Evolutionary conservation across 2,113 vertebrate genomes (phyloP).

Genomic region (Myotis davidii): DNA sequence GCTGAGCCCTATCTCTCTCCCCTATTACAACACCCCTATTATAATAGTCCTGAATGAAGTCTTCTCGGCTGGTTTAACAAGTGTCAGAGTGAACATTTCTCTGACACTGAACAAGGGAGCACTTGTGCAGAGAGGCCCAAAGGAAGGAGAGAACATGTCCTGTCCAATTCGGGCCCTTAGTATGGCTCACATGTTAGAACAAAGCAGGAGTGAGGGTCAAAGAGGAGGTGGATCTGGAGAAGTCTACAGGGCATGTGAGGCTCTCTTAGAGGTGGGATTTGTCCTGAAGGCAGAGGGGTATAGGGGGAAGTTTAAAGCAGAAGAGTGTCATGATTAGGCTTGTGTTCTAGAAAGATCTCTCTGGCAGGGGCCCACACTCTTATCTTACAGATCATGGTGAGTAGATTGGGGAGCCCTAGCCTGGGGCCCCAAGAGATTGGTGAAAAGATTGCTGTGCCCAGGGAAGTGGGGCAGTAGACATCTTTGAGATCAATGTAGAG

Average conservation of each 20-base stretch:
- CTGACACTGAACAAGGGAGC: background rate
- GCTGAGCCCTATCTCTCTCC: background rate
- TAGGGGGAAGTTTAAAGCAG: background rate
- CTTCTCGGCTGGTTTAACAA: background rate
- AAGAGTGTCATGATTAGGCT: background rate
- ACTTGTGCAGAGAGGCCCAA: background rate
- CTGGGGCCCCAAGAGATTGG: background rate
- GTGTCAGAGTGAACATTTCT: background rate
- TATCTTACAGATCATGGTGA: background rate
- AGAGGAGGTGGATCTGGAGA: background rate
- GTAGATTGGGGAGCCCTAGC: background rate
- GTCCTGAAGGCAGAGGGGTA: background rate
- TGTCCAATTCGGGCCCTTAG: background rate
- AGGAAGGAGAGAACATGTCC: background rate
- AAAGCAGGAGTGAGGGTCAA: background rate
- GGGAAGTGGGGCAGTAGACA: background rate
- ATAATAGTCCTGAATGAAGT: background rate
- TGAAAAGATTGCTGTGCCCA: background rate
- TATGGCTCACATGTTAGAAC: background rate
- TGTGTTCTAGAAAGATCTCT: slow-evolving; percentile 18
- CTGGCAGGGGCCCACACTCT: background rate
- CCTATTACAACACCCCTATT: background rate
- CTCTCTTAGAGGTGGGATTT: background rate
- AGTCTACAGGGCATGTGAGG: background rate
- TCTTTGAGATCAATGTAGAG: background rate